Evolutionary conservation across 1,140 invertebrate species (phyloP).

Genomic region (Meloidogyne hapla): DNA sequence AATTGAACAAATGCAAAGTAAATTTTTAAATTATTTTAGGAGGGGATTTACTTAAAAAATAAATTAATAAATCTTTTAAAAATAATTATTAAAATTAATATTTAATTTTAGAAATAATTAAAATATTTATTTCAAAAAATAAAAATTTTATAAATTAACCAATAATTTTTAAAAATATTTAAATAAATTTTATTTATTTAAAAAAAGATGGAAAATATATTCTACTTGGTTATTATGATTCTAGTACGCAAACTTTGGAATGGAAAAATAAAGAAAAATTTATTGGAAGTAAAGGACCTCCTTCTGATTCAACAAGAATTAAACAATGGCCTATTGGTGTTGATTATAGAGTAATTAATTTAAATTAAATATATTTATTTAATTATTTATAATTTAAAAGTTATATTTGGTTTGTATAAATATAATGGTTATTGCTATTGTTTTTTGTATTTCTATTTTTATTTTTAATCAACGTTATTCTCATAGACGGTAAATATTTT

Average conservation of each 20-base stretch:
- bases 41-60: no score
- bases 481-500: constrained; percentile 45
- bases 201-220: constrained; percentile 82
- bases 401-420: constrained; percentile 15
- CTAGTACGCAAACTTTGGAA: constrained; percentile 86
- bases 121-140: no score
- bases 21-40: background rate
- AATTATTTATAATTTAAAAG: constrained; percentile 5
- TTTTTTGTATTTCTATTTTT: constrained; percentile 38
- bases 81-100: no score
- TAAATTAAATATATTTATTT: constrained; percentile 32
- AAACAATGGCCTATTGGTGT: constrained; percentile 55
- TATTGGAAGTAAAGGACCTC: constrained; percentile 71
- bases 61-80: no score
- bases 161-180: constrained; percentile 24
- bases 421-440: constrained; percentile 6
- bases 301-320: constrained; percentile 61
- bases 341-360: constrained; percentile 37
- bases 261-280: constrained; percentile 86
- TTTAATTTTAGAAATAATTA: no score
- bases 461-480: constrained; percentile 52
- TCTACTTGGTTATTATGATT: constrained; percentile 93
- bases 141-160: no score
- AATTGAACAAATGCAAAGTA: constrained; percentile 83
- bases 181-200: background rate